A percentile compares a stretch with the other conserved stretches of the same genome.
Evolutionary conservation across 1,140 invertebrate genomes (phyloP).

Genomic region (Zaprionus tsacasi): DNA sequence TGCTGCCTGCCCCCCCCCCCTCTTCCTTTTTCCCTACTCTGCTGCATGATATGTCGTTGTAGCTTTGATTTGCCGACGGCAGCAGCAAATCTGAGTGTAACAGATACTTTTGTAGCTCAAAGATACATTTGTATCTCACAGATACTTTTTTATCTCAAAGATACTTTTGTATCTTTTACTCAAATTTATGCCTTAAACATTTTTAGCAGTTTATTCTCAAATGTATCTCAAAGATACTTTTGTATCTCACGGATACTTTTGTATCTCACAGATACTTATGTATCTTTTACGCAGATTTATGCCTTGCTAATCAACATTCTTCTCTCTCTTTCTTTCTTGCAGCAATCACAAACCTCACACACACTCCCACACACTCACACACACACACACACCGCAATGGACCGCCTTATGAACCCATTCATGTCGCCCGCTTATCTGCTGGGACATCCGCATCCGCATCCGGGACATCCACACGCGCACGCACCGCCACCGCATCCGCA

Average conservation of each 20-base stretch:
- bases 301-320: slow-evolving; percentile 37
- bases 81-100: neutral
- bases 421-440: slow-evolving; percentile 77
- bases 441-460: slow-evolving; percentile 37
- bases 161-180: neutral
- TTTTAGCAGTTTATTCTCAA: too few species aligned
- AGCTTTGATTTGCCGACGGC: neutral
- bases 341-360: slow-evolving; percentile 14
- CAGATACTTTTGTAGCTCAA: slow-evolving; percentile 1
- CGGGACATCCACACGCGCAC: slow-evolving; percentile 24
- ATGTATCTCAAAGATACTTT: too few species aligned
- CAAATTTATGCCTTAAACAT: too few species aligned
- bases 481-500: slow-evolving; percentile 21
- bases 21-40: neutral
- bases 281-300: neutral
- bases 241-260: neutral
- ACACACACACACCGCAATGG: slow-evolving; percentile 49
- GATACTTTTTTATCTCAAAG: neutral
- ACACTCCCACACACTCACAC: neutral
- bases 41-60: neutral
- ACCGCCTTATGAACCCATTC: slow-evolving; percentile 79
- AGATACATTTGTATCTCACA: neutral
- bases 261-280: too few species aligned
- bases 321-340: slow-evolving; percentile 28
- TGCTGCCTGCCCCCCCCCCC: neutral